Percentiles rank a stretch among this genome's conserved stretches.
Conservation (phyloP, 2,888 invertebrate species). For the Onchidella celtica region DNA sequence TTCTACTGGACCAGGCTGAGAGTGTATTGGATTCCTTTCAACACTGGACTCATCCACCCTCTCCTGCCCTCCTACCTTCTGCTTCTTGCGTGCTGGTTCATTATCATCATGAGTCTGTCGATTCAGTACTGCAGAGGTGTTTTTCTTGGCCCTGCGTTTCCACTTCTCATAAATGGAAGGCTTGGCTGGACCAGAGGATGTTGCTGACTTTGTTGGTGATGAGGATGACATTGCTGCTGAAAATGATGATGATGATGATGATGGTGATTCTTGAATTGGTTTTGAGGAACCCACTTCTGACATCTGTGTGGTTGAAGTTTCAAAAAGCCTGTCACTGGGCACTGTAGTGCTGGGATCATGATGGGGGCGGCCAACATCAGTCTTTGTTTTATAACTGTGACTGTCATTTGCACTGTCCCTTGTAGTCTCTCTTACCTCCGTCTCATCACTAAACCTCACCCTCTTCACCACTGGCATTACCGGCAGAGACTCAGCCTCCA, state of each 20-base stretch:
- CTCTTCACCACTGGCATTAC: not conserved
- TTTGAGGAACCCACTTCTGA: not conserved
- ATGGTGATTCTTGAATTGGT: not conserved
- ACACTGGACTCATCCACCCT: not conserved
- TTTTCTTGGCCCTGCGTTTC: constrained; percentile 26
- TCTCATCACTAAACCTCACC: constrained; percentile 44
- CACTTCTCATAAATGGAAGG: constrained; percentile 47
- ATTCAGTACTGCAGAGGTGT: not conserved
- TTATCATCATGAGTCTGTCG: not conserved
- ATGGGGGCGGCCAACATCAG: too few species aligned
- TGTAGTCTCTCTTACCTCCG: constrained; percentile 17
- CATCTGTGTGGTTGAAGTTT: not conserved
- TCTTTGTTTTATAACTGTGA: not conserved
- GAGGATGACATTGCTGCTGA: constrained; percentile 7
- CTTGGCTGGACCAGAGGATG: constrained; percentile 22
- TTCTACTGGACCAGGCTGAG: too few species aligned
- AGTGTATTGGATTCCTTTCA: not conserved
- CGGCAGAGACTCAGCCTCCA: not conserved
- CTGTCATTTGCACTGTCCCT: not conserved
- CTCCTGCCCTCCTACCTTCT: not conserved
- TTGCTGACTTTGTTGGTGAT: constrained; percentile 4
- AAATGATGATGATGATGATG: not conserved
- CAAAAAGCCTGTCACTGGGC: not conserved
- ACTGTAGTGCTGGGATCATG: too few species aligned
- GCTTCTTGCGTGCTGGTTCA: not conserved